These are phyloP conservation scores for Anthrax anthrax DNA, from an alignment of 2,888 invertebrate genomes.

Conservation along the genomic window DNA sequence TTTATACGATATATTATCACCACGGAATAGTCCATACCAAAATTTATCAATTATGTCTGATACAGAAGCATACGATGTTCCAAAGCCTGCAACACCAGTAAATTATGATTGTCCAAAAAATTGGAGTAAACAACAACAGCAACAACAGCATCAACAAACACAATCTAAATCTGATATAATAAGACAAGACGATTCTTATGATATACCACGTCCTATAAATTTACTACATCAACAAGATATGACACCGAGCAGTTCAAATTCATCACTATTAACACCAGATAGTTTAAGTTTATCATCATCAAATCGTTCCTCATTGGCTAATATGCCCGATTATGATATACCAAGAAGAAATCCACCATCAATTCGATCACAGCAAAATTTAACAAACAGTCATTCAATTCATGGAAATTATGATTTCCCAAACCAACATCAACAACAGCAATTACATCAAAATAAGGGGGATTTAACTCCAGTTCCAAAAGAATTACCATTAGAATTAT, in stretches of 20 bases:
- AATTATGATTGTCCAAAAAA: conserved; percentile 41
- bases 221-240: conserved; percentile 38
- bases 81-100: conserved; percentile 44
- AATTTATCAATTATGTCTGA: conserved; percentile 28
- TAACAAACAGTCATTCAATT: conserved; percentile 19
- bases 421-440: conserved; percentile 23
- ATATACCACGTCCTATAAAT: conserved; percentile 45
- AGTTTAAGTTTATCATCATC: conserved; percentile 39
- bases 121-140: conserved; percentile 29
- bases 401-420: conserved; percentile 12
- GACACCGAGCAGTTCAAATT: conserved; percentile 53
- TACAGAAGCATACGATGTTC: conserved; percentile 40
- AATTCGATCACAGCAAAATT: conserved; percentile 16
- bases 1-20: conserved; percentile 48
- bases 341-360: conserved; percentile 39
- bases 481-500: conserved; percentile 57
- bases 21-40: conserved; percentile 23
- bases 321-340: conserved; percentile 56
- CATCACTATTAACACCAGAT: conserved; percentile 48
- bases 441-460: conserved; percentile 20
- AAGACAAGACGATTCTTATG: conserved; percentile 43
- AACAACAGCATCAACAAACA: conserved; percentile 13
- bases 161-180: conserved; percentile 13
- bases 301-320: conserved; percentile 39
- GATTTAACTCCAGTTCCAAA: conserved; percentile 27